Evolutionary conservation across 2,888 invertebrate species (phyloP).

Genomic region (Fabriciana adippe): DNA sequence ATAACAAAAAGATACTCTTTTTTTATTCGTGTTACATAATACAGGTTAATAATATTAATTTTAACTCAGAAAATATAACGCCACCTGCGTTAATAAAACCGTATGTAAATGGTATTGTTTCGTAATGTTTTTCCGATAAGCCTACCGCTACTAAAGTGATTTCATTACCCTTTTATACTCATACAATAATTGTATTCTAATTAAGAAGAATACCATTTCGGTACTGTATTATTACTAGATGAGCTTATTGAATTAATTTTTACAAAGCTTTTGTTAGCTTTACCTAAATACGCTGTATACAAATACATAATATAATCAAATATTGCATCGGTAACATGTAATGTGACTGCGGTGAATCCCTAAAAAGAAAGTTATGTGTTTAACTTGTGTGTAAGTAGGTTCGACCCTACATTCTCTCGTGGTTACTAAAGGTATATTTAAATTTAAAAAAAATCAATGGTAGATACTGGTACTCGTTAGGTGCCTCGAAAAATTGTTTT

Average conservation of each 20-base stretch:
- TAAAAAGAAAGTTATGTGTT: too few relatives aligned
- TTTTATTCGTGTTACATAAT: not conserved
- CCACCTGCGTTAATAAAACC: slow-evolving; percentile 22
- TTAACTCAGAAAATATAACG: slow-evolving; percentile 11
- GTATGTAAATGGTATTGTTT: slow-evolving; percentile 26
- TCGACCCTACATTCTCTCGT: too few relatives aligned
- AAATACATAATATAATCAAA: not conserved
- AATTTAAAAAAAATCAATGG: too few relatives aligned
- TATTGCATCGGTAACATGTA: too few relatives aligned
- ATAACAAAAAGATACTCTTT: not conserved
- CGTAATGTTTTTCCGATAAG: slow-evolving; percentile 30
- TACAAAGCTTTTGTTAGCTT: too few relatives aligned
- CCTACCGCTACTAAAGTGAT: slow-evolving; percentile 15
- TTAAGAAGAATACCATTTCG: slow-evolving; percentile 14
- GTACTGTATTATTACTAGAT: not conserved
- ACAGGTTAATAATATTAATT: slow-evolving; percentile 12
- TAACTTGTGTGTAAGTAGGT: too few relatives aligned
- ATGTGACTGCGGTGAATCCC: too few relatives aligned
- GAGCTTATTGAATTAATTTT: too few relatives aligned
- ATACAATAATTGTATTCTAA: too few relatives aligned
- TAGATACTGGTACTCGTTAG: too few relatives aligned
- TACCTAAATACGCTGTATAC: not conserved
- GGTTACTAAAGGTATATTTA: too few relatives aligned
- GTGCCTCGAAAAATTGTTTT: too few relatives aligned
- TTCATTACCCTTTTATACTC: slow-evolving; percentile 6